Conservation (phyloP, 2,797 vertebrate species). For the Agapornis canus region DNA sequence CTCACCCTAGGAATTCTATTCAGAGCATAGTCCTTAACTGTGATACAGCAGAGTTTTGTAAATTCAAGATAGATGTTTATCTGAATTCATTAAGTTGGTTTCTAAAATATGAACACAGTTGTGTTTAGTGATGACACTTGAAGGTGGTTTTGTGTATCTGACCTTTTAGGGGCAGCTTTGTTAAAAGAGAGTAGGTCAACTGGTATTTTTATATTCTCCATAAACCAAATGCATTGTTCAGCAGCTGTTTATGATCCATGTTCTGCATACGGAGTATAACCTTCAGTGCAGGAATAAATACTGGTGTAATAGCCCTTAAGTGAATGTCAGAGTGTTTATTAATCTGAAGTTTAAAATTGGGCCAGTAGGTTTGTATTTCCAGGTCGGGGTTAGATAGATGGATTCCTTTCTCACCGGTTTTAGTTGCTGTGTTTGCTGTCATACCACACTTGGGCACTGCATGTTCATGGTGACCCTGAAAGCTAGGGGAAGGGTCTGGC, state of each 20-base stretch:
- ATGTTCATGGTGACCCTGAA: neutral
- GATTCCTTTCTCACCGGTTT: neutral
- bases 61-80: neutral
- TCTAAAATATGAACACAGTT: neutral
- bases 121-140: neutral
- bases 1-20: neutral
- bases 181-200: neutral
- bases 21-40: neutral
- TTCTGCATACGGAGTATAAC: neutral
- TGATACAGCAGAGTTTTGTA: neutral
- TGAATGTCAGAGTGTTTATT: neutral
- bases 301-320: neutral
- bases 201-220: neutral
- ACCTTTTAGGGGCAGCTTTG: neutral
- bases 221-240: neutral
- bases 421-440: neutral
- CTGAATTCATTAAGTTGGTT: neutral
- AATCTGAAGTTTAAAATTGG: neutral
- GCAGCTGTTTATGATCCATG: neutral
- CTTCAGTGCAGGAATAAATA: neutral
- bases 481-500: neutral
- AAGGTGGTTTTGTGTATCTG: neutral
- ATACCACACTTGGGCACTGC: fast-evolving
- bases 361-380: neutral
- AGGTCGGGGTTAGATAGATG: neutral